A percentile compares a stretch with the other conserved stretches of the same genome.
Conservation (phyloP, 1,140 invertebrate species). For the Copidosoma floridanum region DNA sequence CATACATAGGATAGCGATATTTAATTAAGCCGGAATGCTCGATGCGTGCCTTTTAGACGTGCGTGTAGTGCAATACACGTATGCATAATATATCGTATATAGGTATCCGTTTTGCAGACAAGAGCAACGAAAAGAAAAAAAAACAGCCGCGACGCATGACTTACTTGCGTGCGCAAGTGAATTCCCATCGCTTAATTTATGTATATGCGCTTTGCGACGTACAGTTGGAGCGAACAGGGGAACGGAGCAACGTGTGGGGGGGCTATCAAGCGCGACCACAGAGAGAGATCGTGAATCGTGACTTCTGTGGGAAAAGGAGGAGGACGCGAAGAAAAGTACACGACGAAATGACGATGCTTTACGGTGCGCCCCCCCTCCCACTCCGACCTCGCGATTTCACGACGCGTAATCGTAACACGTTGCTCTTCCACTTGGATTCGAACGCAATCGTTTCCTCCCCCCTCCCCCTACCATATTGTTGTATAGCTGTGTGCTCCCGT, state of each 20-base stretch:
- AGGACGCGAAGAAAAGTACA: conserved; percentile 41
- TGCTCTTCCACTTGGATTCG: conserved; percentile 23
- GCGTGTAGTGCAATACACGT: no score
- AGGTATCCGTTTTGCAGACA: no score
- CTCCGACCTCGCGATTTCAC: conserved; percentile 25
- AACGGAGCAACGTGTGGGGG: conserved; percentile 30
- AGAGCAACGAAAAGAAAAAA: no score
- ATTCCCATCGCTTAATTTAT: conserved; percentile 50
- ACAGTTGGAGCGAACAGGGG: conserved; percentile 30
- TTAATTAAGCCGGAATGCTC: conserved; percentile 18
- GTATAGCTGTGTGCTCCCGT: no score
- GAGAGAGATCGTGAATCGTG: no score
- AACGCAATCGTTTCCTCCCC: conserved; percentile 26
- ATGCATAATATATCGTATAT: no score
- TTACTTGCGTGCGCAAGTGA: conserved; percentile 32
- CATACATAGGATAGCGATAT: conserved; percentile 27
- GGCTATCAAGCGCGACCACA: conserved; percentile 53
- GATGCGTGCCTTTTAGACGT: conserved; percentile 3
- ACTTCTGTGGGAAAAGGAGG: conserved; percentile 57
- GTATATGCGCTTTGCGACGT: conserved; percentile 18
- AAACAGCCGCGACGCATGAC: no score
- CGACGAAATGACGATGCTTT: conserved; percentile 28
- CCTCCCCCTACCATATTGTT: no score
- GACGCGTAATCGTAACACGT: conserved; percentile 26
- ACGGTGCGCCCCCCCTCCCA: no score